Evolutionary conservation across 2,888 invertebrate genomes (phyloP), one percentile per base, ranked within the genome.

Genomic region (Nematopogon swammerdamellus): DNA sequence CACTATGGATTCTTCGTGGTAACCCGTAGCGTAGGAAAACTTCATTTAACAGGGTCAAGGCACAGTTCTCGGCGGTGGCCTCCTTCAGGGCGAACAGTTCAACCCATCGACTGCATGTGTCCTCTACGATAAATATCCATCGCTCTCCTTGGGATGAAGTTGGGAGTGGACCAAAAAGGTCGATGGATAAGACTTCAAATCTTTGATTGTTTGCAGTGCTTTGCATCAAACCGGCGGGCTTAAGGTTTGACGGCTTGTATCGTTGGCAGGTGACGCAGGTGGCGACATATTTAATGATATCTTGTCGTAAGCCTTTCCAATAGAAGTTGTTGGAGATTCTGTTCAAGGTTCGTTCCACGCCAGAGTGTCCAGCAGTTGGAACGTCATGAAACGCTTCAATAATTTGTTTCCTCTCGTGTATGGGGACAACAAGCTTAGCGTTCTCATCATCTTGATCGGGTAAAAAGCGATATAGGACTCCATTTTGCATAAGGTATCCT

Each of bases 171-270:
- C 50, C 52, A 46, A 59, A 59, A 1, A 62, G 45, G 45, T 61
- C 62, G 8, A 60, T 48, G 0, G 60, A 49, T 1, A 63, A 10
- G 5, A 55, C 53, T 45, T 63, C 60, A 45, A 58, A 60, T 2
- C 58, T 55, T 1, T 20, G 43, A 16, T 6, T 45, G 43, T 25
- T 46, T 18, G 36, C 46, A 43, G 43, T 20, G 49, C 18, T 14
- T 47, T 51, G 50, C 47, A 51, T 42, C 4, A 68, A 44, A 0
- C 63, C 64, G 0, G 61, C 56, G 1, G 66, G 65, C 47, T 64
- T 65, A 3, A 54, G 48, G 43, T 66, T 65, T 0, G 25, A 55
- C 1, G 57, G 53, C 45, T 66, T 65, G 45, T 63, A 67, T 1
- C 59, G 42, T 49, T 65, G 63, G 49, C 64, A 68, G 10, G 57